Evolutionary conservation across 2,888 invertebrate genomes (phyloP).

Genomic region (Blomia tropicalis): DNA sequence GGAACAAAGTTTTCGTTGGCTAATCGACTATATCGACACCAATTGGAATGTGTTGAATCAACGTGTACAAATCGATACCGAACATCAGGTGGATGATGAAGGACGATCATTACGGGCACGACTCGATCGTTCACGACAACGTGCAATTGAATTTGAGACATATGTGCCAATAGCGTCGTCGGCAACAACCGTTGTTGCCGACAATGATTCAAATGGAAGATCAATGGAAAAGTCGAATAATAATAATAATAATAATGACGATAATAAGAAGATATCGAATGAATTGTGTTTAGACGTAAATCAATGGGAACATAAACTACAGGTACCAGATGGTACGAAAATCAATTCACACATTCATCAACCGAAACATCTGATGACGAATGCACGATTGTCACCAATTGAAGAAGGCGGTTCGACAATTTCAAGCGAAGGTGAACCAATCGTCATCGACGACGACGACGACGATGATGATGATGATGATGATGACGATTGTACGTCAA

Average conservation of each 20-base stretch:
- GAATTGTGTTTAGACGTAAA: no score
- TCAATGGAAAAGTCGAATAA: no score
- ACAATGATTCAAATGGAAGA: background rate
- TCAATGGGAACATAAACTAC: no score
- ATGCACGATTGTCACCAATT: background rate
- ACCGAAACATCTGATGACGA: no score
- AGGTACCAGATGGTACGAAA: no score
- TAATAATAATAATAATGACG: no score
- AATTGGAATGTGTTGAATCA: conserved; percentile 48
- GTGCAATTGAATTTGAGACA: background rate
- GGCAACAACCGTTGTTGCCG: background rate
- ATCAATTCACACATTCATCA: no score
- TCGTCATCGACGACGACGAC: background rate
- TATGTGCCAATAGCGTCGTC: background rate
- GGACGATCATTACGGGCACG: conserved; percentile 40
- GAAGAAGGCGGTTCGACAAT: background rate
- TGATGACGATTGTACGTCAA: background rate
- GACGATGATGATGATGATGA: background rate
- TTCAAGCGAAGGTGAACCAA: background rate
- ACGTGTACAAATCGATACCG: conserved; percentile 47
- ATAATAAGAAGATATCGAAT: no score
- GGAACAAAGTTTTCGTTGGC: conserved; percentile 51
- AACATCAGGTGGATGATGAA: conserved; percentile 41
- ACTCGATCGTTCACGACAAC: conserved; percentile 34
- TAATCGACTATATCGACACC: conserved; percentile 50